These are phyloP conservation scores for Ceratina calcarata DNA, from an alignment of 1,140 invertebrate genomes.

Conservation along the genomic window DNA sequence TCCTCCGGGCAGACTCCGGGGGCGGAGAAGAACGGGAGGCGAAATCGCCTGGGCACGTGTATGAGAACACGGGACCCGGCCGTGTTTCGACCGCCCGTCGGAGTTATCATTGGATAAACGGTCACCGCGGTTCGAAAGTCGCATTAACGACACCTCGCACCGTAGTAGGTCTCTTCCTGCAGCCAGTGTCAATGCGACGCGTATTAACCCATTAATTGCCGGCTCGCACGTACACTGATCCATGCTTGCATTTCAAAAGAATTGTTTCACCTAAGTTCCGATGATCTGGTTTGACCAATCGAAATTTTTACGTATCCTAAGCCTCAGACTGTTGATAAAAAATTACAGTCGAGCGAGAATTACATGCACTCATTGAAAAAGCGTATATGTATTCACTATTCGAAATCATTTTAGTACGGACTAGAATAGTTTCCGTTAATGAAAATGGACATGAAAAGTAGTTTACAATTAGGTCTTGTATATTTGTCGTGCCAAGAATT, in stretches of 20 bases:
- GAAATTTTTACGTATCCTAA: too few relatives aligned
- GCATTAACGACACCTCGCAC: conserved; percentile 54
- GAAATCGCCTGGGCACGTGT: conserved; percentile 12
- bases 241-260: neutral
- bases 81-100: conserved; percentile 27
- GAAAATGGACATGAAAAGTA: too few relatives aligned
- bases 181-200: conserved; percentile 64
- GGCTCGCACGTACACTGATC: conserved; percentile 14
- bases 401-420: too few relatives aligned
- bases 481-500: neutral
- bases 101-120: conserved; percentile 62
- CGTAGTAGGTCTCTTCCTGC: conserved; percentile 66
- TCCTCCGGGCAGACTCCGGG: neutral
- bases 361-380: too few relatives aligned
- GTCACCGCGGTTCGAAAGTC: conserved; percentile 56
- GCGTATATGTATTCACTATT: too few relatives aligned
- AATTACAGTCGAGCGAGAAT: too few relatives aligned
- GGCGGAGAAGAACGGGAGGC: neutral
- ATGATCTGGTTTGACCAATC: too few relatives aligned
- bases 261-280: neutral
- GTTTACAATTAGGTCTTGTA: too few relatives aligned
- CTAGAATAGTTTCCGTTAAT: too few relatives aligned
- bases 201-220: conserved; percentile 51
- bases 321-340: too few relatives aligned
- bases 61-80: conserved; percentile 20